phyloP scores from a whole-genome alignment of 2,797 vertebrate species.

The Sphaeramia orbicularis region DNA sequence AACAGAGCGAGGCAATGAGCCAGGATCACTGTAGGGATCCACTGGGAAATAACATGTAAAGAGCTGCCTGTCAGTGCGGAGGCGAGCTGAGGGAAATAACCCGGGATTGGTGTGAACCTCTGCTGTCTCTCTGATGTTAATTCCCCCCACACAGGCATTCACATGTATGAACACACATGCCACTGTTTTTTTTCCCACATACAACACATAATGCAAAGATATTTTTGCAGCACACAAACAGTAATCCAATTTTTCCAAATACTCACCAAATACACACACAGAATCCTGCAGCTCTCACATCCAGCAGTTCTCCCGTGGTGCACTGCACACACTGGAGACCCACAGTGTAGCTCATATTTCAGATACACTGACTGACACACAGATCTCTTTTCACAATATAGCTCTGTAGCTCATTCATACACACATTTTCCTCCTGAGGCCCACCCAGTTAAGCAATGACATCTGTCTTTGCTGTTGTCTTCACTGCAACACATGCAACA shows the following conservation, averaged over 20 bases:
- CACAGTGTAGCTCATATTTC: constrained; percentile 16
- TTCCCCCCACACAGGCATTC: constrained; percentile 34
- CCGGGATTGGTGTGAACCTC: constrained; percentile 41
- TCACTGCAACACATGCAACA: constrained; percentile 16
- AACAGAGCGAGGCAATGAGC: constrained; percentile 67
- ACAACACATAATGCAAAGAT: constrained; percentile 7
- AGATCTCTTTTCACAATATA: constrained; percentile 15
- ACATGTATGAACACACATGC: constrained; percentile 33
- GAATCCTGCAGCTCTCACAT: constrained; percentile 6
- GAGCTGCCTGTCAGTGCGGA: constrained; percentile 59
- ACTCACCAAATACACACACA: background rate
- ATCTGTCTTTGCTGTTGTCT: constrained; percentile 42
- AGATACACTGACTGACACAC: constrained; percentile 30
- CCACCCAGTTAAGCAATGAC: constrained; percentile 26
- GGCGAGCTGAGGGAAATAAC: constrained; percentile 69
- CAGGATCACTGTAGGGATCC: constrained; percentile 63
- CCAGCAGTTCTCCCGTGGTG: constrained; percentile 3
- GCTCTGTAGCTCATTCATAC: constrained; percentile 8
- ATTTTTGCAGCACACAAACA: constrained; percentile 7
- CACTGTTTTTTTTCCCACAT: constrained; percentile 23
- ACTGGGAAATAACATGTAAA: constrained; percentile 78
- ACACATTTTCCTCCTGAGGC: constrained; percentile 24
- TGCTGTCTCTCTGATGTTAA: constrained; percentile 58
- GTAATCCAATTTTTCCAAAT: constrained; percentile 10
- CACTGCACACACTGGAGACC: constrained; percentile 17